Conservation (phyloP, 2,797 vertebrate genomes). For the Paedocypris micromegethes region DNA sequence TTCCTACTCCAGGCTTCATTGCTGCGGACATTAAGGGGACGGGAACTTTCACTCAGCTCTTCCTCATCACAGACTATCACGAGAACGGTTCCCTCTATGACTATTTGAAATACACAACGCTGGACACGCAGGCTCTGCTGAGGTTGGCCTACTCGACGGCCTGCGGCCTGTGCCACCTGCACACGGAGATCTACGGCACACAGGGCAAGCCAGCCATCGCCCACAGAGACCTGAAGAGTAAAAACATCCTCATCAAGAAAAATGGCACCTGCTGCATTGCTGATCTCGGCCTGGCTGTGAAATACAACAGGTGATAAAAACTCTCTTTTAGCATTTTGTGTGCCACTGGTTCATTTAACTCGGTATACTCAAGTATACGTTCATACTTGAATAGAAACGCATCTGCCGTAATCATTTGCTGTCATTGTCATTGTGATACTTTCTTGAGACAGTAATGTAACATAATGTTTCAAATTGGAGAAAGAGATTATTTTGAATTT, state of each 20-base stretch:
- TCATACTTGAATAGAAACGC: neutral
- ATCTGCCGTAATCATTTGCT: no score
- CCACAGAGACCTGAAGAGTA: slow-evolving; percentile 94
- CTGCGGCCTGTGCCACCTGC: slow-evolving; percentile 92
- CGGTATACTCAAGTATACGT: neutral
- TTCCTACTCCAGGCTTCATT: slow-evolving; percentile 79
- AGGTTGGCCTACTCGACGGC: slow-evolving; percentile 87
- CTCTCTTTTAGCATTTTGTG: neutral
- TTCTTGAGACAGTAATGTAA: no score
- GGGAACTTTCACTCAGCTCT: slow-evolving; percentile 91
- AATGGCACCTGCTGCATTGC: slow-evolving; percentile 95
- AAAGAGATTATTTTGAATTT: no score
- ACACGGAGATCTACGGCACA: slow-evolving; percentile 95
- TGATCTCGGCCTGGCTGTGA: slow-evolving; percentile 93
- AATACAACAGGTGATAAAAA: slow-evolving; percentile 63
- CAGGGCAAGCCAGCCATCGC: slow-evolving; percentile 97
- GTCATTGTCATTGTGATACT: no score
- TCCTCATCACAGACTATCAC: slow-evolving; percentile 94
- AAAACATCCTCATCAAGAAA: slow-evolving; percentile 96
- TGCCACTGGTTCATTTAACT: no score
- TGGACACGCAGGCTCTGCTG: slow-evolving; percentile 83
- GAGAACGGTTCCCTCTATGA: slow-evolving; percentile 91
- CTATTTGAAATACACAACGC: slow-evolving; percentile 83
- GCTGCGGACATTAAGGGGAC: slow-evolving; percentile 97
- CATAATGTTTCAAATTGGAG: no score